phyloP scores from a whole-genome alignment of 2,113 vertebrate species.

The Lophura nycthemera region DNA sequence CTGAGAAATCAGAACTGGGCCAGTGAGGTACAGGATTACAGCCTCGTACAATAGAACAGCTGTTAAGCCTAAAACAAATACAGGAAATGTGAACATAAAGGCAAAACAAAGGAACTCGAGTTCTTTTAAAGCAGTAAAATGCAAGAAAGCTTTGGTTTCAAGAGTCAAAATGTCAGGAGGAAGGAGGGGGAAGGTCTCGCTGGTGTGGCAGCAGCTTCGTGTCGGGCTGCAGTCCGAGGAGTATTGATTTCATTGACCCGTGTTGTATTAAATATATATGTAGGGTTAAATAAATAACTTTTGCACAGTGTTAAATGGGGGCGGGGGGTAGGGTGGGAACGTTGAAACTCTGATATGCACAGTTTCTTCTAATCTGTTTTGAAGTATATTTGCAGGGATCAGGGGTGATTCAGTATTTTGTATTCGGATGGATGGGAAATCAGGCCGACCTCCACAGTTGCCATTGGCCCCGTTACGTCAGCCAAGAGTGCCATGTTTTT shows the following conservation, averaged over 20 bases:
- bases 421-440: constrained; percentile 35
- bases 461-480: background rate
- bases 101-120: constrained; percentile 29
- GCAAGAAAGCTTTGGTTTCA: constrained; percentile 1
- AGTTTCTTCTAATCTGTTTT: constrained; percentile 68
- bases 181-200: background rate
- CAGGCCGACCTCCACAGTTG: constrained; percentile 60
- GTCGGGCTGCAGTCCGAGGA: background rate
- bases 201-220: constrained; percentile 3
- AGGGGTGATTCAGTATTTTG: constrained; percentile 69
- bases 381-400: constrained; percentile 69
- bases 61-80: constrained; percentile 60
- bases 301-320: constrained; percentile 71
- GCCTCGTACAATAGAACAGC: background rate
- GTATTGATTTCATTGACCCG: constrained; percentile 19
- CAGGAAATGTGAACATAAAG: constrained; percentile 37
- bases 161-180: background rate
- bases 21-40: background rate
- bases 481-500: constrained; percentile 23
- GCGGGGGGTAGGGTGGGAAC: background rate
- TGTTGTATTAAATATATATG: constrained; percentile 35
- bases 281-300: constrained; percentile 40
- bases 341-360: constrained; percentile 48
- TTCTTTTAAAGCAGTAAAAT: constrained; percentile 11
- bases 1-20: background rate